These are phyloP conservation scores for Pheosia tremula DNA, from an alignment of 2,888 invertebrate genomes.

Conservation along the genomic window DNA sequence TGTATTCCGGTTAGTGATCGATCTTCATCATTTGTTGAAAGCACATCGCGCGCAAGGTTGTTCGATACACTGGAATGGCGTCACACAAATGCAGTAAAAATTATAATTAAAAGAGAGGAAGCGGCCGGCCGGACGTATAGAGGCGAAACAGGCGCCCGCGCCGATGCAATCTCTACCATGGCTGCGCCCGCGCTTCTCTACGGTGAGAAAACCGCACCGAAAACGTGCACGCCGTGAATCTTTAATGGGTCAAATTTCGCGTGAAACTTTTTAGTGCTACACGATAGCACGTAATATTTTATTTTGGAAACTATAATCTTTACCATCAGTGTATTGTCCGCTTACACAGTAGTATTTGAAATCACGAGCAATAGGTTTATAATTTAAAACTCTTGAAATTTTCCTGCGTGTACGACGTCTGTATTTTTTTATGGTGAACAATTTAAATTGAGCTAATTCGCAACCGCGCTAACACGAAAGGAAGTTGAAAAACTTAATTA, in stretches of 20 bases:
- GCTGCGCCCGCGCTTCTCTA: slow-evolving; percentile 44
- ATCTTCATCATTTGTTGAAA: slow-evolving; percentile 12
- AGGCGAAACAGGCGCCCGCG: slow-evolving; percentile 66
- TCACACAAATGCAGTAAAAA: slow-evolving; percentile 63
- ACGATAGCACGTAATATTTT: slow-evolving; percentile 12
- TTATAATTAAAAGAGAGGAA: slow-evolving; percentile 79
- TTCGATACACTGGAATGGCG: slow-evolving; percentile 35
- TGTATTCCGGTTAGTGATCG: slow-evolving; percentile 10
- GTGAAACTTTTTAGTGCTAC: slow-evolving; percentile 37
- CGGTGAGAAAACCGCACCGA: slow-evolving; percentile 69
- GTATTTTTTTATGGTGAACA: background rate
- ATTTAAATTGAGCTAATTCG: background rate
- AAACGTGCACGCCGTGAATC: slow-evolving; percentile 65
- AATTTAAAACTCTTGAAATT: too few relatives aligned
- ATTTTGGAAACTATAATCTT: background rate
- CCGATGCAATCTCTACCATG: slow-evolving; percentile 70
- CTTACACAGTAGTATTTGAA: too few relatives aligned
- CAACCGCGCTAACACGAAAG: slow-evolving; percentile 1
- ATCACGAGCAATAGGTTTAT: too few relatives aligned
- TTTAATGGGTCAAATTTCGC: slow-evolving; percentile 61
- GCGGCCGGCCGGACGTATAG: slow-evolving; percentile 68
- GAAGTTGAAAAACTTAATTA: slow-evolving; percentile 6
- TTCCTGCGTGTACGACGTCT: background rate
- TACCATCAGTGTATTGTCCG: background rate
- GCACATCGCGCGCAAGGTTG: slow-evolving; percentile 33